Conservation (phyloP, 2,888 invertebrate genomes). For the Aromia moschata region DNA sequence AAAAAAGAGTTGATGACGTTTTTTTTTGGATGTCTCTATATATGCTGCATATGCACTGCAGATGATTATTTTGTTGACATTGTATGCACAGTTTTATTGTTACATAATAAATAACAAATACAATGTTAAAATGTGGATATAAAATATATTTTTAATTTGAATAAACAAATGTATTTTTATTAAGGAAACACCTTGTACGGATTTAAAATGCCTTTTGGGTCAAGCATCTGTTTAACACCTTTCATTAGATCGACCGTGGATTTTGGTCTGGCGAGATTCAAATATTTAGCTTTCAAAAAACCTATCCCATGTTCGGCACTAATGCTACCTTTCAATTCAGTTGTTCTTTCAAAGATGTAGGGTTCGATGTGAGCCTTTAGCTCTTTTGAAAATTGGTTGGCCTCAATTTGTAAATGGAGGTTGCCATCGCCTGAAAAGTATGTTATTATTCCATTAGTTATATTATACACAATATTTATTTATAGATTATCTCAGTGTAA, state of each 20-base stretch:
- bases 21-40: too few relatives aligned
- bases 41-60: too few relatives aligned
- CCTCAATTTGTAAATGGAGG: conserved; percentile 88
- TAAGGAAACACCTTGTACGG: conserved; percentile 83
- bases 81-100: neutral
- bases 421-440: conserved; percentile 84
- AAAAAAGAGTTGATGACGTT: too few relatives aligned
- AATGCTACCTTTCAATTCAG: conserved; percentile 82
- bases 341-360: conserved; percentile 86
- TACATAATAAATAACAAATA: neutral
- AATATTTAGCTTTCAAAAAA: conserved; percentile 81
- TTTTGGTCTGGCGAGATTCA: conserved; percentile 78
- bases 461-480: too few relatives aligned
- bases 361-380: conserved; percentile 79
- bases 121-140: too few relatives aligned
- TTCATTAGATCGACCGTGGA: conserved; percentile 82
- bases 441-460: neutral
- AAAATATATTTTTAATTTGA: too few relatives aligned
- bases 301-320: conserved; percentile 98
- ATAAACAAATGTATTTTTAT: too few relatives aligned
- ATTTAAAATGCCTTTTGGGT: conserved; percentile 93
- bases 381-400: conserved; percentile 68
- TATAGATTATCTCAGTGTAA: too few relatives aligned
- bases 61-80: too few relatives aligned
- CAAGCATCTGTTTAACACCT: conserved; percentile 82